phyloP scores from a whole-genome alignment of 30 jellyfish, hydroid and myxozoan genomes.

The Pelagia noctiluca region DNA sequence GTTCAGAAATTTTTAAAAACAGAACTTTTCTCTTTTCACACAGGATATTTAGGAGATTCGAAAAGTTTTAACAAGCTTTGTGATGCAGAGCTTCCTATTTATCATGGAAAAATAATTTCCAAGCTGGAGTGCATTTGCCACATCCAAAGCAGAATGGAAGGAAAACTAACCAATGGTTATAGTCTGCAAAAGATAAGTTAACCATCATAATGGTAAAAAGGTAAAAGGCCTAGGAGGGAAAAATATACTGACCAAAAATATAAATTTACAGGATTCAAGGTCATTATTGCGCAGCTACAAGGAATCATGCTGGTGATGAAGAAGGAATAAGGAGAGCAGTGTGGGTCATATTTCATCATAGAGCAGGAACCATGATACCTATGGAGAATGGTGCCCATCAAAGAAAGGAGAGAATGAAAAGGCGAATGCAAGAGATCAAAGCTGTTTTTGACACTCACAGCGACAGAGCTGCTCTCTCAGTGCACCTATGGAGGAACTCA shows the following conservation, averaged over 20 bases:
- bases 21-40: not conserved
- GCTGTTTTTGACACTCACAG: too few relatives aligned
- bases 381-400: not conserved
- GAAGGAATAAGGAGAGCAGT: not conserved
- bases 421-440: too few relatives aligned
- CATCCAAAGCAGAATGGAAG: conserved; percentile 21
- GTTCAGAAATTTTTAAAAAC: conserved; percentile 6
- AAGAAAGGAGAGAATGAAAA: not conserved
- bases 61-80: conserved; percentile 15
- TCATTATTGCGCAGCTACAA: not conserved
- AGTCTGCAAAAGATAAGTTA: not conserved
- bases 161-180: conserved; percentile 11
- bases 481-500: conserved; percentile 9
- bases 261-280: conserved; percentile 1
- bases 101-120: conserved; percentile 1
- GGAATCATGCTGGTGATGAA: conserved; percentile 11
- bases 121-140: conserved; percentile 21
- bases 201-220: conserved; percentile 3
- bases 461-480: conserved; percentile 25
- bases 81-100: conserved; percentile 23
- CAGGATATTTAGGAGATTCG: conserved; percentile 22
- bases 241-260: not conserved
- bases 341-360: conserved; percentile 10
- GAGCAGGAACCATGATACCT: not conserved
- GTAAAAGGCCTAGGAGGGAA: not conserved